Conservation (phyloP, 2,888 invertebrate species). For the Spilarctia lutea region DNA sequence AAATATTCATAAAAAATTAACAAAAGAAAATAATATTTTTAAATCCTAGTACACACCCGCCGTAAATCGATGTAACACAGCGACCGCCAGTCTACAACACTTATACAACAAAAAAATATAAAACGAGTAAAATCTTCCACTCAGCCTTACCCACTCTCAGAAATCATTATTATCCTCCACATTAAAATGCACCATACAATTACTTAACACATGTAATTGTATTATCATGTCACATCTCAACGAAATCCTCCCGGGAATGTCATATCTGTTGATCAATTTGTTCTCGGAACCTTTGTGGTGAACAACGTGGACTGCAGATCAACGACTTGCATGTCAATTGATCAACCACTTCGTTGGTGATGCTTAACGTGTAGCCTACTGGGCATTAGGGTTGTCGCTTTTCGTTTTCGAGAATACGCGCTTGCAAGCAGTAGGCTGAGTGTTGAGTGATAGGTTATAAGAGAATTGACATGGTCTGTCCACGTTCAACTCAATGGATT, state of each 20-base stretch:
- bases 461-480: not conserved
- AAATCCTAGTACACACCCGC: not conserved
- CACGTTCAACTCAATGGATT: no score
- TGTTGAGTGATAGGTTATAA: not conserved
- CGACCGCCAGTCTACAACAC: not conserved
- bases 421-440: no score
- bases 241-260: conserved; percentile 9
- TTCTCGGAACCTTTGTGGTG: conserved; percentile 19
- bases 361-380: conserved; percentile 6
- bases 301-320: conserved; percentile 9
- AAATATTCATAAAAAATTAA: no score
- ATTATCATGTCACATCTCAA: conserved; percentile 5
- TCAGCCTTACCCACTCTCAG: not conserved
- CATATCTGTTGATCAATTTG: conserved; percentile 14
- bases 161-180: conserved; percentile 7
- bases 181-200: conserved; percentile 2
- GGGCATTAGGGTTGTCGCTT: conserved; percentile 7
- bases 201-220: conserved; percentile 5
- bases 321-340: conserved; percentile 16
- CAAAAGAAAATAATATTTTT: no score
- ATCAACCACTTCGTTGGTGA: conserved; percentile 5
- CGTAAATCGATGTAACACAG: not conserved
- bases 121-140: conserved; percentile 5
- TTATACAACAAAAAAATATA: not conserved
- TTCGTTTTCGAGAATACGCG: not conserved